These are phyloP conservation scores for Sesia apiformis DNA, from an alignment of 2,888 invertebrate genomes.

Conservation along the genomic window DNA sequence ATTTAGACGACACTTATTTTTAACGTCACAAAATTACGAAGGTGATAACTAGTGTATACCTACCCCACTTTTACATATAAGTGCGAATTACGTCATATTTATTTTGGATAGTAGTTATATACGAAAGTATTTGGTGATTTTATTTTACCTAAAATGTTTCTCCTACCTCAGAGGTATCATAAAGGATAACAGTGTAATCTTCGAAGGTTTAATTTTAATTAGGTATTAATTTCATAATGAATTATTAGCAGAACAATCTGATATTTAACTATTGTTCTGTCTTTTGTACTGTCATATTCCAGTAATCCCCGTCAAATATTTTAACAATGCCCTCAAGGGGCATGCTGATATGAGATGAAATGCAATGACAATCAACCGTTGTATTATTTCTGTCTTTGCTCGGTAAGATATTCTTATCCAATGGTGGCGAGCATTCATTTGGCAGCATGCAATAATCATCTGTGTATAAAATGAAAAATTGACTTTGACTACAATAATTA, in stretches of 20 bases:
- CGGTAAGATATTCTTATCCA: slow-evolving; percentile 20
- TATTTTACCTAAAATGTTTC: too few relatives aligned
- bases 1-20: too few relatives aligned
- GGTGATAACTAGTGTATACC: too few relatives aligned
- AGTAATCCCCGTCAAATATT: slow-evolving; percentile 15
- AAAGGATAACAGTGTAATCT: too few relatives aligned
- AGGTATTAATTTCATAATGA: slow-evolving; percentile 1
- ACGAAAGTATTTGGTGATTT: too few relatives aligned
- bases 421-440: slow-evolving; percentile 38
- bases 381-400: slow-evolving; percentile 15
- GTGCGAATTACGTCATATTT: too few relatives aligned
- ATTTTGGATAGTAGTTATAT: too few relatives aligned
- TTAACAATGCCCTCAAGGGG: slow-evolving; percentile 12
- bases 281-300: slow-evolving; percentile 14
- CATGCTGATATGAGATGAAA: slow-evolving; percentile 1
- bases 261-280: slow-evolving; percentile 7
- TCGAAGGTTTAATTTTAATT: too few relatives aligned
- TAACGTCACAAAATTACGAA: too few relatives aligned
- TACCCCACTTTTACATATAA: too few relatives aligned
- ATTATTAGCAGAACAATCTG: slow-evolving; percentile 9
- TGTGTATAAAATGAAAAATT: slow-evolving; percentile 29
- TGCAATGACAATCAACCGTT: not conserved
- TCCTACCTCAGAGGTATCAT: too few relatives aligned
- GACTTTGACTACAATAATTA: too few relatives aligned
- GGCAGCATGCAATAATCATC: slow-evolving; percentile 47